A percentile compares a stretch with the other conserved stretches of the same genome.
Conservation (phyloP, 1,140 invertebrate species). For the Heterodera schachtii region DNA sequence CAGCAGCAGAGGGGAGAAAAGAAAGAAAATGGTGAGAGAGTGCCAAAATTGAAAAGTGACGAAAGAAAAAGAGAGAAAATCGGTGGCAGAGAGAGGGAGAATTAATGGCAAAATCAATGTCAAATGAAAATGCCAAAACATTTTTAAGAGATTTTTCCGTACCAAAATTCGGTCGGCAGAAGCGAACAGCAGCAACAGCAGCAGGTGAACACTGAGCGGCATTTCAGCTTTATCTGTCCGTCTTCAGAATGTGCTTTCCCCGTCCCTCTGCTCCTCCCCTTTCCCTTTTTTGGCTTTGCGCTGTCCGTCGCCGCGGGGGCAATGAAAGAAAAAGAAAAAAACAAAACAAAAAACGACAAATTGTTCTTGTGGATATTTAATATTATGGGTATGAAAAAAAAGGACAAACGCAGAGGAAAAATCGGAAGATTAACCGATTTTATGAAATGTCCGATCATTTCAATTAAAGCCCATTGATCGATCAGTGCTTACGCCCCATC, state of each 20-base stretch:
- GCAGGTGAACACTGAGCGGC: background rate
- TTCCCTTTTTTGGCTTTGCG: background rate
- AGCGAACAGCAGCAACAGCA: background rate
- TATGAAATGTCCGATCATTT: too few relatives aligned
- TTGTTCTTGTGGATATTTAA: too few relatives aligned
- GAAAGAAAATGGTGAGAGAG: background rate
- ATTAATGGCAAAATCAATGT: background rate
- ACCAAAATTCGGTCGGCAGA: background rate
- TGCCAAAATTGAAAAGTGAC: background rate
- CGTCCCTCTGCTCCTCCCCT: background rate
- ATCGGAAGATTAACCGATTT: too few relatives aligned
- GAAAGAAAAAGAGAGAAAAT: background rate
- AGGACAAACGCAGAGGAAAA: too few relatives aligned
- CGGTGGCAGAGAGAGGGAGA: background rate
- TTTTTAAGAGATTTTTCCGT: background rate
- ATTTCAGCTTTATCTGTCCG: background rate
- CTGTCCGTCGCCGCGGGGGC: background rate
- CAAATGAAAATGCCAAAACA: background rate
- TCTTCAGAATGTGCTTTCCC: background rate
- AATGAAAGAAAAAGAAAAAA: background rate
- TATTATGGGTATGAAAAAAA: too few relatives aligned
- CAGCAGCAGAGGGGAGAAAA: background rate
- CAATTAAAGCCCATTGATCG: too few relatives aligned
- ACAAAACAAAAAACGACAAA: too few relatives aligned
- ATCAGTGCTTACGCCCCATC: conserved; percentile 41